Conservation (phyloP, 1,140 invertebrate genomes). For the Bilobella aurantiaca region DNA sequence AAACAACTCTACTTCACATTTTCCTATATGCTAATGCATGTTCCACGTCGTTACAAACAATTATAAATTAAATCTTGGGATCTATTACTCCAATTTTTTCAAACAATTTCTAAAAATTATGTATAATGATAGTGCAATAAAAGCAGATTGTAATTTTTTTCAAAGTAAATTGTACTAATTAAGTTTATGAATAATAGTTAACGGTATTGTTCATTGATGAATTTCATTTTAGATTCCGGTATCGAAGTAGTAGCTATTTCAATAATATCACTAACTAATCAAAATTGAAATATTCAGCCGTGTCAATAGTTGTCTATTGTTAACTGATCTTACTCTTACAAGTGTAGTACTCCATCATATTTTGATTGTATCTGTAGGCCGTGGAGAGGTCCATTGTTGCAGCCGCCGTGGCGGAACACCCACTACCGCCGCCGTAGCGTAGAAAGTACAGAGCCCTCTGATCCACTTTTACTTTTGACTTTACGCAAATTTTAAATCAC, state of each 20-base stretch:
- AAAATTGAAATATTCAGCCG: neutral
- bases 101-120: neutral
- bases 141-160: neutral
- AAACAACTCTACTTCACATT: neutral
- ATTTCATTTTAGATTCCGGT: too few species aligned
- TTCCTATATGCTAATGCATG: neutral
- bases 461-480: constrained; percentile 5
- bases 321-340: constrained; percentile 59
- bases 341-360: constrained; percentile 97
- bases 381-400: constrained; percentile 72
- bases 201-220: too few species aligned
- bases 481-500: too few species aligned
- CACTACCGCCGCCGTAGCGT: neutral
- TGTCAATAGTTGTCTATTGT: neutral
- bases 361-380: constrained; percentile 89
- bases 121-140: neutral
- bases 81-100: neutral
- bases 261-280: neutral
- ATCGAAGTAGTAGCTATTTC: neutral
- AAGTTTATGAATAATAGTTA: neutral
- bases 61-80: neutral
- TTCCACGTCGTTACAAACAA: neutral
- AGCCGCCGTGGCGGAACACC: neutral
- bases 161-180: neutral
- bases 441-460: constrained; percentile 5